These are phyloP conservation scores for Scolanthus callimorphus DNA, from an alignment of 92 coral and sea anemone genomes.

Conservation along the genomic window DNA sequence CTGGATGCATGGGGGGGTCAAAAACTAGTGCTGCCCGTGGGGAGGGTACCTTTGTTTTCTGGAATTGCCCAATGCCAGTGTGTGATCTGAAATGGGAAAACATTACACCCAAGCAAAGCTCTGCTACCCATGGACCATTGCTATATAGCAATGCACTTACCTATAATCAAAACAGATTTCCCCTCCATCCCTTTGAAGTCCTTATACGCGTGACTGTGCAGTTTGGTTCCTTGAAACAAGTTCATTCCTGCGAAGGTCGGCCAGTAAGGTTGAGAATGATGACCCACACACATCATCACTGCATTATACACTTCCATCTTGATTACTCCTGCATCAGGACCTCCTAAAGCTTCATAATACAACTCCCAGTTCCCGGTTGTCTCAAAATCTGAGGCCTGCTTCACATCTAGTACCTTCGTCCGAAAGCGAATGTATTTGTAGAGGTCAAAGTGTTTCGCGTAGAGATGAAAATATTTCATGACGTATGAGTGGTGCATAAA, in stretches of 20 bases:
- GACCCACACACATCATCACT: slow-evolving; percentile 80
- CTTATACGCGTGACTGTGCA: slow-evolving; percentile 92
- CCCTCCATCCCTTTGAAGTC: slow-evolving; percentile 72
- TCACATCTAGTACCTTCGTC: slow-evolving; percentile 56
- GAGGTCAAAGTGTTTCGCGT: slow-evolving; percentile 75
- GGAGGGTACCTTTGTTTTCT: too few relatives aligned
- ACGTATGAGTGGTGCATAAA: slow-evolving; percentile 73
- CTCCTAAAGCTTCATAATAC: slow-evolving; percentile 12
- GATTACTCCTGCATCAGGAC: slow-evolving; percentile 10
- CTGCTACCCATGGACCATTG: too few relatives aligned
- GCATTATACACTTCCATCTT: slow-evolving; percentile 64
- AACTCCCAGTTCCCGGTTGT: slow-evolving; percentile 71
- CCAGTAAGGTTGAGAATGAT: slow-evolving; percentile 79
- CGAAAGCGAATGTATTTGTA: slow-evolving; percentile 62
- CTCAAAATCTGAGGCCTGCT: slow-evolving; percentile 45
- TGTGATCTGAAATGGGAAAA: too few relatives aligned
- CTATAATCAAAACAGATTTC: slow-evolving; percentile 62
- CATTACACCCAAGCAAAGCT: too few relatives aligned
- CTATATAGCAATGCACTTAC: too few relatives aligned
- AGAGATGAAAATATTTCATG: slow-evolving; percentile 71
- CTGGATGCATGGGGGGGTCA: too few relatives aligned
- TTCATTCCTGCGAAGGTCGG: slow-evolving; percentile 80
- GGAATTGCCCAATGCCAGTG: too few relatives aligned
- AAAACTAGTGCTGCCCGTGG: too few relatives aligned
- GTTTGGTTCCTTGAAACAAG: slow-evolving; percentile 57